Percentiles rank a stretch among this genome's conserved stretches.
Conservation (phyloP, 1,140 invertebrate genomes). For the Acyrthosiphon pisum region DNA sequence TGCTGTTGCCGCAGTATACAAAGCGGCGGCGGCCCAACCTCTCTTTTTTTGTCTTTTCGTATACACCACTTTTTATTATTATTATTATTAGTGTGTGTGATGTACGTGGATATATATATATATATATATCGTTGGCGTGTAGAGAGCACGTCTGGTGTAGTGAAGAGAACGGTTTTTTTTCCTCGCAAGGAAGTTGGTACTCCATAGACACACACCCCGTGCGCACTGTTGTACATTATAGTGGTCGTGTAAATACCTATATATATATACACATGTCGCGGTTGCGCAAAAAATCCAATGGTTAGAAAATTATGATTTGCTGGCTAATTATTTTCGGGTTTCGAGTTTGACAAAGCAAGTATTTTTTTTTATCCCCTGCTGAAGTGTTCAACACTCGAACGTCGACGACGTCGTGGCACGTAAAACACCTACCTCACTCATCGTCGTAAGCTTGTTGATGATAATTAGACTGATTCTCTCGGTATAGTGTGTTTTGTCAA, state of each 20-base stretch:
- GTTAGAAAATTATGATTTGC: conserved; percentile 25
- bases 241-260: neutral
- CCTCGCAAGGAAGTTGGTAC: neutral
- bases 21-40: neutral
- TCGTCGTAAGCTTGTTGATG: neutral
- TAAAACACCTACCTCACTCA: neutral
- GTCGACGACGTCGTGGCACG: neutral
- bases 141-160: conserved; percentile 18
- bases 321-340: conserved; percentile 50
- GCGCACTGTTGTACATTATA: neutral
- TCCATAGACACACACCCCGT: neutral
- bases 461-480: neutral
- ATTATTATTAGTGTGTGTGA: conserved; percentile 1
- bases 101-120: conserved; percentile 33
- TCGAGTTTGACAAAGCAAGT: conserved; percentile 34
- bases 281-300: neutral
- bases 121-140: conserved; percentile 30
- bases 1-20: conserved; percentile 51
- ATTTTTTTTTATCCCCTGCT: neutral
- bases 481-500: neutral
- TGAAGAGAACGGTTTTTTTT: conserved; percentile 22
- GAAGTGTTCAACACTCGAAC: conserved; percentile 27
- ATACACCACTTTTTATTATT: conserved; percentile 20
- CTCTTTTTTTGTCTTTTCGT: conserved; percentile 26
- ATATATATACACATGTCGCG: neutral